Evolutionary conservation across 2,113 vertebrate species (phyloP).

Genomic region (Sorex araneus): DNA sequence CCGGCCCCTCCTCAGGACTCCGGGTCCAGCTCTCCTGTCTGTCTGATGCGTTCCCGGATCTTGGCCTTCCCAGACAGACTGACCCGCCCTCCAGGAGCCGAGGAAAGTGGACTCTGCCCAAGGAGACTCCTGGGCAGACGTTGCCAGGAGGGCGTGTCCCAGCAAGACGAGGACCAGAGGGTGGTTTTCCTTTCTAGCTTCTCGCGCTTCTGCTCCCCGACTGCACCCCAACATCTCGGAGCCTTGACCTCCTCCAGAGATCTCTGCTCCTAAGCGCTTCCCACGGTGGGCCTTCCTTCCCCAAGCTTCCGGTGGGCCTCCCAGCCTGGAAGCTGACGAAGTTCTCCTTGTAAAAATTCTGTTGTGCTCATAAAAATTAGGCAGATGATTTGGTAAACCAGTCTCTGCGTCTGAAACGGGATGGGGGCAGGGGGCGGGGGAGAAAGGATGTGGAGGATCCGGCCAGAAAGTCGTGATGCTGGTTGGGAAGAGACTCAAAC

Average conservation of each 20-base stretch:
- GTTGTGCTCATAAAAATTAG: background rate
- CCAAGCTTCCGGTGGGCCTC: constrained; percentile 26
- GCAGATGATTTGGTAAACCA: background rate
- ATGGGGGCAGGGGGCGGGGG: background rate
- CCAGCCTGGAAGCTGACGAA: background rate
- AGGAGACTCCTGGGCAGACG: constrained; percentile 37
- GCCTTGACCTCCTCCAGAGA: background rate
- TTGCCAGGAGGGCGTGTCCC: constrained; percentile 56
- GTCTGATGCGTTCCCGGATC: constrained; percentile 14
- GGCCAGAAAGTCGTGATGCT: background rate
- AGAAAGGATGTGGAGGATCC: background rate
- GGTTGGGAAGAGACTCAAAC: background rate
- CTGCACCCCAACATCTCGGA: background rate
- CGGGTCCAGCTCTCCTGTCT: background rate
- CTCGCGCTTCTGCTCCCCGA: background rate
- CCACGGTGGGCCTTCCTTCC: background rate
- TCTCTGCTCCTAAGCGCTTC: background rate
- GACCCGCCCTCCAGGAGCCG: background rate
- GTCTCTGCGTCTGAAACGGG: background rate
- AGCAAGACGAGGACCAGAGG: background rate
- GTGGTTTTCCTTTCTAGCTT: constrained; percentile 44
- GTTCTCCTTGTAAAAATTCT: no score
- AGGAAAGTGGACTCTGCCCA: constrained; percentile 79
- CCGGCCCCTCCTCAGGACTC: background rate
- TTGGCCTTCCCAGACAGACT: constrained; percentile 9